Percentiles rank a stretch among this genome's conserved stretches.
Conservation (phyloP, 2,797 vertebrate species). For the Mionectes olivaceus region DNA sequence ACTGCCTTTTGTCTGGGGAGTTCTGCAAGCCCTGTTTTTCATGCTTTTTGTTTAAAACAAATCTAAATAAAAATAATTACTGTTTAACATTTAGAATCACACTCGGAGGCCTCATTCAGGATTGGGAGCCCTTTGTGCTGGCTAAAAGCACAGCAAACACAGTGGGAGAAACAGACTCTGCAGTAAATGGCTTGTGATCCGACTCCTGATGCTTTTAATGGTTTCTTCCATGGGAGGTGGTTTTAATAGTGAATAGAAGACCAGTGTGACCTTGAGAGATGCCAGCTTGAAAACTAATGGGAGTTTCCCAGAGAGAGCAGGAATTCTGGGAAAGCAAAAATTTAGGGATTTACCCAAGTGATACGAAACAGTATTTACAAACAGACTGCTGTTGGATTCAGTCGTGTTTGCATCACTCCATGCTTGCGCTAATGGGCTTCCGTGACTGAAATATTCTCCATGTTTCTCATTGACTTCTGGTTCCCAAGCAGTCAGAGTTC, state of each 20-base stretch:
- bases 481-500: constrained; percentile 34
- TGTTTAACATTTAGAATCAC: neutral
- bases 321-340: constrained; percentile 36
- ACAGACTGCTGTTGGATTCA: constrained; percentile 10
- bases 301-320: neutral
- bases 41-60: constrained; percentile 4
- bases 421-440: constrained; percentile 23
- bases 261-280: constrained; percentile 50
- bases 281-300: constrained; percentile 27
- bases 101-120: neutral
- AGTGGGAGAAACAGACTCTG: constrained; percentile 2
- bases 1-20: constrained; percentile 24
- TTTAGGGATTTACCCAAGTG: constrained; percentile 15
- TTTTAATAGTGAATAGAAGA: constrained; percentile 37
- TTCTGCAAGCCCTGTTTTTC: neutral
- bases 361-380: constrained; percentile 2
- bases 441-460: neutral
- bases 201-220: constrained; percentile 44
- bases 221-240: constrained; percentile 35
- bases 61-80: constrained; percentile 20
- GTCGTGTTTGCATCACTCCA: neutral
- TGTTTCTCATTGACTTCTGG: constrained; percentile 44
- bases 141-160: neutral
- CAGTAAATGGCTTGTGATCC: neutral
- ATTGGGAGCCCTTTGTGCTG: neutral